phyloP scores from a whole-genome alignment of 2,888 invertebrate genomes.

The Mimachlamys varia region DNA sequence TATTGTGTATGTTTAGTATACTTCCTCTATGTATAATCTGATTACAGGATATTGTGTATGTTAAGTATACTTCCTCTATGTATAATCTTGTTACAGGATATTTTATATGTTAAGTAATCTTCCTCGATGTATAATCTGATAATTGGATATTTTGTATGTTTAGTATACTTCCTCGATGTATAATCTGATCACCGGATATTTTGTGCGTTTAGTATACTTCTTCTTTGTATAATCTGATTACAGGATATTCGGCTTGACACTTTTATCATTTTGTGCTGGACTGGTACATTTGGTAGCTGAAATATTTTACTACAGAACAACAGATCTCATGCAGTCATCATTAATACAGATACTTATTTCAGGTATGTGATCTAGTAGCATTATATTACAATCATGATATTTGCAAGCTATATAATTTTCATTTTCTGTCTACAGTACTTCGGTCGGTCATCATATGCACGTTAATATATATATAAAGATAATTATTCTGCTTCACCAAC shows the following conservation, averaged over 20 bases:
- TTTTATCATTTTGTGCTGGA: constrained; percentile 69
- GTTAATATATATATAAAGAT: no score
- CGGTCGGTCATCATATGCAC: no score
- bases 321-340: constrained; percentile 62
- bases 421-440: no score
- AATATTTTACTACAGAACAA: constrained; percentile 66
- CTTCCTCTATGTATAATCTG: no score
- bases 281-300: constrained; percentile 69
- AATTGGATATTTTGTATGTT: constrained; percentile 66
- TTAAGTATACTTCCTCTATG: no score
- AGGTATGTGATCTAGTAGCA: constrained; percentile 48
- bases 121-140: not conserved
- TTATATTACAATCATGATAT: no score
- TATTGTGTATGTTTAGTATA: constrained; percentile 57
- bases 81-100: constrained; percentile 58
- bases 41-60: constrained; percentile 67
- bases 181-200: constrained; percentile 63
- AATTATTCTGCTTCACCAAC: no score
- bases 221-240: constrained; percentile 8
- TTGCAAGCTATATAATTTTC: no score
- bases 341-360: constrained; percentile 68
- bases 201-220: no score
- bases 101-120: constrained; percentile 52
- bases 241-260: constrained; percentile 71
- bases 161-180: no score